Conservation (phyloP, 2,113 vertebrate genomes). For the Salvelinus fontinalis region DNA sequence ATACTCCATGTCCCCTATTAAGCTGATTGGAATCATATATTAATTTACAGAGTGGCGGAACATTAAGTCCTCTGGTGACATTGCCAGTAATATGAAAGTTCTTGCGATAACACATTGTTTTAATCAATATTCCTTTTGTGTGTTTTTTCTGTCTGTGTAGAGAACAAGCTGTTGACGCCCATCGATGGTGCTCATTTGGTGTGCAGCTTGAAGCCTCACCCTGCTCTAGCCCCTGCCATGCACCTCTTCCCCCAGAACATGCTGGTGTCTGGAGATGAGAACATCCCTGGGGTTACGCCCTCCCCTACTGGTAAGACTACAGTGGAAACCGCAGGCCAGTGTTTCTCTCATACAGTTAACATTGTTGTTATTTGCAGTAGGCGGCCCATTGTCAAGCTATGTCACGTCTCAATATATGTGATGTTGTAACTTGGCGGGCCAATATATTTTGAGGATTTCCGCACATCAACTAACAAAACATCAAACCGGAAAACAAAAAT, state of each 20-base stretch:
- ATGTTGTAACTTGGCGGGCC: too few species aligned
- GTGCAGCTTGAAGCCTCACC: constrained; percentile 76
- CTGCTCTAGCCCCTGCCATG: constrained; percentile 62
- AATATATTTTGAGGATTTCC: too few species aligned
- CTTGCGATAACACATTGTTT: neutral
- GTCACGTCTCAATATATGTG: too few species aligned
- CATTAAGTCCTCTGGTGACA: neutral
- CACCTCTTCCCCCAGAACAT: constrained; percentile 88
- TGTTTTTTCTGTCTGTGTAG: constrained; percentile 66
- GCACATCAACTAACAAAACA: too few species aligned
- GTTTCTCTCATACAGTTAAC: neutral
- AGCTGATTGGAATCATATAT: neutral
- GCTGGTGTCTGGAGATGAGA: constrained; percentile 79
- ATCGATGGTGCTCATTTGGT: constrained; percentile 80
- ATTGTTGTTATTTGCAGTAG: neutral
- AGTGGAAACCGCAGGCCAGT: neutral
- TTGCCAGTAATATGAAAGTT: constrained; percentile 1
- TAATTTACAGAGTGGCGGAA: neutral
- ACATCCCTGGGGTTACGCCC: constrained; percentile 77
- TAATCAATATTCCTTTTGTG: too few species aligned
- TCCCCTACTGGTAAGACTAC: constrained; percentile 58
- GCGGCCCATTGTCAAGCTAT: too few species aligned
- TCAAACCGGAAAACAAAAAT: too few species aligned
- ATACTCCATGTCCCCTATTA: constrained; percentile 10
- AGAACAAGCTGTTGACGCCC: constrained; percentile 72